Conservation (phyloP, 2,888 invertebrate genomes). For the Drosophila affinis region DNA sequence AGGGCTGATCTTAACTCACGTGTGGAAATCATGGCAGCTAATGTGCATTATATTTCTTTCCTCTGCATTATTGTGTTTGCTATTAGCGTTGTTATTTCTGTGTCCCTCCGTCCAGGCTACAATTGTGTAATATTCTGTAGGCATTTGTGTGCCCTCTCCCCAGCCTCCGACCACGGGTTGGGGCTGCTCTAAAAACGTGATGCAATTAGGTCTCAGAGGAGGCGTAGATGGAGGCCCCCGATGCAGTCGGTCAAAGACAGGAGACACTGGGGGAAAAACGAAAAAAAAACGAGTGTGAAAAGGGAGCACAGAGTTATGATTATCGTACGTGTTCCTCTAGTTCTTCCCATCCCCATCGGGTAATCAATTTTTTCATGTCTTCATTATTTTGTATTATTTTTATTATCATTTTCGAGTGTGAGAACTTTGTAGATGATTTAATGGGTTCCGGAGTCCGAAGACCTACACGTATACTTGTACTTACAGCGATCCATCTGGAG, state of each 20-base stretch:
- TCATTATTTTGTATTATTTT: constrained; percentile 39
- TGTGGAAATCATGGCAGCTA: constrained; percentile 70
- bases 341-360: constrained; percentile 24
- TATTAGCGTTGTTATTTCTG: not conserved
- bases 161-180: constrained; percentile 40
- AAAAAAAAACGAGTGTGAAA: constrained; percentile 56
- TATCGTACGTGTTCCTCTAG: constrained; percentile 73
- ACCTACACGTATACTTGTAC: not conserved
- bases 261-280: not conserved
- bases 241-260: constrained; percentile 11
- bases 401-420: constrained; percentile 54
- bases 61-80: constrained; percentile 3
- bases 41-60: constrained; percentile 65
- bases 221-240: constrained; percentile 32
- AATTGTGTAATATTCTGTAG: constrained; percentile 74
- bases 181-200: constrained; percentile 77
- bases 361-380: constrained; percentile 72
- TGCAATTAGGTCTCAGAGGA: constrained; percentile 74
- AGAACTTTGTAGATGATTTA: constrained; percentile 56
- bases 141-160: constrained; percentile 39
- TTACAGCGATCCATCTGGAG: not conserved
- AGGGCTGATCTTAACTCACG: constrained; percentile 50
- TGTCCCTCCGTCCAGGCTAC: constrained; percentile 33
- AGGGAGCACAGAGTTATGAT: constrained; percentile 73
- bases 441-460: constrained; percentile 34